Evolutionary conservation across 1,140 invertebrate genomes (phyloP).

Genomic region (Trinorchestia longiramus): DNA sequence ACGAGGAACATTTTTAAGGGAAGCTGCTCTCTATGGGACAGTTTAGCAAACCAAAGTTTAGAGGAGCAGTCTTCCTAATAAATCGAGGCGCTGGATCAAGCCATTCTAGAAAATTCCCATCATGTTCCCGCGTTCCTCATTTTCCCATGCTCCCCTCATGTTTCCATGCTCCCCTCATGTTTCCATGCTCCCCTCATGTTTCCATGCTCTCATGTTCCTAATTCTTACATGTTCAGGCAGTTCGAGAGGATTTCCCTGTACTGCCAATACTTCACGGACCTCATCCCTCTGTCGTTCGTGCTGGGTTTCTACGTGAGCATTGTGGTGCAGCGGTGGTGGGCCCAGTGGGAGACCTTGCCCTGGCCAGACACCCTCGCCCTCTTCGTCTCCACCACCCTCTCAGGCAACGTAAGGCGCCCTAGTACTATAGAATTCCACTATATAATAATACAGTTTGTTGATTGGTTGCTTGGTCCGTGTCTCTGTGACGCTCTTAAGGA

Average conservation of each 20-base stretch:
- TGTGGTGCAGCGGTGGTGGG: slow-evolving; percentile 93
- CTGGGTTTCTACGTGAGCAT: slow-evolving; percentile 93
- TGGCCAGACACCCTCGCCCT: slow-evolving; percentile 92
- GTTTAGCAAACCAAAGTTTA: no score
- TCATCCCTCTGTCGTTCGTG: slow-evolving; percentile 92
- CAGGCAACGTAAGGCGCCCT: slow-evolving; percentile 82
- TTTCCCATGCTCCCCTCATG: neutral
- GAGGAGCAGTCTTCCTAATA: no score
- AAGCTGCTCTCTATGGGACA: no score
- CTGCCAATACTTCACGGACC: slow-evolving; percentile 81
- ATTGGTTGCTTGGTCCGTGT: no score
- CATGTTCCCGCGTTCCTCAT: neutral
- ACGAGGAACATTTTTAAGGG: no score
- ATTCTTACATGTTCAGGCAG: slow-evolving; percentile 70
- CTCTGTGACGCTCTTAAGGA: no score
- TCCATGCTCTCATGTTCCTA: no score
- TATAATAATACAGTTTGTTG: no score
- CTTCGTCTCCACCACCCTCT: slow-evolving; percentile 90
- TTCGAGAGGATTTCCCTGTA: slow-evolving; percentile 85
- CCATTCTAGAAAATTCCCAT: neutral
- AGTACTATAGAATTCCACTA: no score
- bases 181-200: no score
- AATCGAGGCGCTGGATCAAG: neutral
- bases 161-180: no score
- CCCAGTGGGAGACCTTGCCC: slow-evolving; percentile 88